Base-by-base conservation (phyloP, 2,888 invertebrate genomes). In the Platypus cylindrus region DNA sequence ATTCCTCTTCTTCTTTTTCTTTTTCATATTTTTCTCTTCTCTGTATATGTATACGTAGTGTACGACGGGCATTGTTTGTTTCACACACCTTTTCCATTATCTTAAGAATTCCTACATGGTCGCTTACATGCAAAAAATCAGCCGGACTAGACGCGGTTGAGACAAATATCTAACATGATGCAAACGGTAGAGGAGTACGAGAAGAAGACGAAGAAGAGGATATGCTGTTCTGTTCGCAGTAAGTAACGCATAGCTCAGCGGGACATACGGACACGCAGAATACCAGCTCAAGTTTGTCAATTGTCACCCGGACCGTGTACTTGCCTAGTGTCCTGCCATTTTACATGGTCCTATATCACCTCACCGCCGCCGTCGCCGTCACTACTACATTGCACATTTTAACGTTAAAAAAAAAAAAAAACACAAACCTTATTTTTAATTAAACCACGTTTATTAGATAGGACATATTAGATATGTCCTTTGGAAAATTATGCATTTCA, bases 131-230 rank as follows among this genome's bases (percentile, higher is more conserved):
- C 37, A 36, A 53, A 55, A 56, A 55, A 52, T 47, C 45, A 45
- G 44, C 49, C 13, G 37, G 46, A 48, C 43, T 46, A 48, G 50
- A 48, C 41, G 39, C 46, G 47, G 46, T n/a, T n/a, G 47, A 56
- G 57, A 59, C 58, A 60, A 58, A 59, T 58, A 57, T 57, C 55
- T 58, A 58, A 57, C 57, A 55, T 54, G 56, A 51, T 52, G 55
- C 52, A 51, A 52, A 49, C 50, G 53, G 53, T 55, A 53, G 54
- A 55, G n/a, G n/a, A n/a, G n/a, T n/a, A n/a, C n/a, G n/a, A n/a
- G n/a, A n/a, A n/a, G n/a, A n/a, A n/a, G n/a, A n/a, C n/a, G n/a
- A n/a, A n/a, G n/a, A n/a, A n/a, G n/a, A n/a, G n/a, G n/a, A n/a
- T n/a, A n/a, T n/a, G n/a, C n/a, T 51, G 51, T 52, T 55, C 44